Base-by-base conservation (phyloP, 37 sponge, comb jelly and placozoan genomes). In the Petrosia ficiformis region DNA sequence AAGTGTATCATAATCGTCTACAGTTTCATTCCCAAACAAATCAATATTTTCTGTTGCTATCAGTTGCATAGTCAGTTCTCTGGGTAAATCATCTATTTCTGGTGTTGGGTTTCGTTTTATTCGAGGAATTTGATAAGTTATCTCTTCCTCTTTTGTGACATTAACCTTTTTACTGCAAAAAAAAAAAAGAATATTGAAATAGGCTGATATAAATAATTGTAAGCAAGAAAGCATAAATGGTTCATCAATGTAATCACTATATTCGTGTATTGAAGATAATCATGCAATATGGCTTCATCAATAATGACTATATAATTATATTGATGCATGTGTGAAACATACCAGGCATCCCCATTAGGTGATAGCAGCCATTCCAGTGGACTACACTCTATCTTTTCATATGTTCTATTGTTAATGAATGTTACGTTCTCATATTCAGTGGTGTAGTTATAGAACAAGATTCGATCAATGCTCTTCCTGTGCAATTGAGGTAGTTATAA, bases 1-100 rank as follows among this genome's bases (percentile, higher is more conserved):
- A 39, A 80, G 74, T 30, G 36, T 10, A 11, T 59, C 44, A 22
- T 79, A 79, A 39, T 37, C 41, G 29, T 52, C 68, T 39, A 36
- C 4, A 2, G 56, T 19, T 35, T 37, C 2, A 28, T 63, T 32
- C 30, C 72, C 37, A 22, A 61, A 65, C 16, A 37, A 24, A 39
- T 78, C 59, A 34, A 72, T 38, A 66, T 72, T 77, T 64, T 84
- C 78, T 4, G 85, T 77, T 59, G 57, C 39, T 39, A 84, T 77
- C 2, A 72, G 29, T 30, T 64, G 60, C 1, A 75, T 57, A 30
- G 34, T 26, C 37, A 74, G 38, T 14, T 48, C 54, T 14, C 14
- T 48, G 8, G 54, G 54, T 8, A 48, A 14, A 19, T 48, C 54
- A 48, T 14, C 14, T 48, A 48, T 48, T 14, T 48, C 54, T 19